phyloP scores from a whole-genome alignment of 2,797 vertebrate genomes.

The Typhlichthys subterraneus region DNA sequence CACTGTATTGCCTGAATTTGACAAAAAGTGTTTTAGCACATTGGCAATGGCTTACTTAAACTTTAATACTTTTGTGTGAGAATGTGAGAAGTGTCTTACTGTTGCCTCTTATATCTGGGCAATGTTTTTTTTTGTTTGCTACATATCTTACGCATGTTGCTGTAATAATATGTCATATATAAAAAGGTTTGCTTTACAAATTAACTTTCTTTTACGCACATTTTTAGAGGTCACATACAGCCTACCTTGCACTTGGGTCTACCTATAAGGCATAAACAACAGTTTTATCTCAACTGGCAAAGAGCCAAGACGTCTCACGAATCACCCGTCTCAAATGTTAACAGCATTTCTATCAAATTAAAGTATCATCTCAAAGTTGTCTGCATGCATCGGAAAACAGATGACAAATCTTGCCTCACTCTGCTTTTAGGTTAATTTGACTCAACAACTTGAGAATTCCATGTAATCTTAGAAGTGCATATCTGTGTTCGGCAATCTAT shows the following conservation, averaged over 20 bases:
- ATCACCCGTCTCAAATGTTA: neutral
- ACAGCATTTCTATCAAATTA: constrained; percentile 3
- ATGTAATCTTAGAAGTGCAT: constrained; percentile 12
- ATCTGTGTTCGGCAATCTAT: constrained; percentile 26
- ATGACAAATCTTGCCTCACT: constrained; percentile 4
- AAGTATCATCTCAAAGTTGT: neutral
- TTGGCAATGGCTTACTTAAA: no score
- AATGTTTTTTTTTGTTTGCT: neutral
- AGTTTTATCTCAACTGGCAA: neutral
- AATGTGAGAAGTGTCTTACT: constrained; percentile 12
- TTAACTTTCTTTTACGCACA: no score
- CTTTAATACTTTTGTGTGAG: neutral
- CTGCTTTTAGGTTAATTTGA: constrained; percentile 13
- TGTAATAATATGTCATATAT: no score
- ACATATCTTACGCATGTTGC: neutral
- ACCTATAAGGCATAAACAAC: neutral
- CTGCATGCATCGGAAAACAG: constrained; percentile 2
- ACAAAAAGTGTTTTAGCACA: constrained; percentile 1
- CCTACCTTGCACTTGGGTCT: no score
- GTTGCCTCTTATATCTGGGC: constrained; percentile 5
- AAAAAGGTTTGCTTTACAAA: no score
- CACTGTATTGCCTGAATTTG: constrained; percentile 1
- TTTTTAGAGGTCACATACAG: no score
- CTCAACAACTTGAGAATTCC: constrained; percentile 3
- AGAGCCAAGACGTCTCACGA: neutral